Base-by-base conservation (phyloP, 1,140 invertebrate species). In the Varroa destructor region DNA sequence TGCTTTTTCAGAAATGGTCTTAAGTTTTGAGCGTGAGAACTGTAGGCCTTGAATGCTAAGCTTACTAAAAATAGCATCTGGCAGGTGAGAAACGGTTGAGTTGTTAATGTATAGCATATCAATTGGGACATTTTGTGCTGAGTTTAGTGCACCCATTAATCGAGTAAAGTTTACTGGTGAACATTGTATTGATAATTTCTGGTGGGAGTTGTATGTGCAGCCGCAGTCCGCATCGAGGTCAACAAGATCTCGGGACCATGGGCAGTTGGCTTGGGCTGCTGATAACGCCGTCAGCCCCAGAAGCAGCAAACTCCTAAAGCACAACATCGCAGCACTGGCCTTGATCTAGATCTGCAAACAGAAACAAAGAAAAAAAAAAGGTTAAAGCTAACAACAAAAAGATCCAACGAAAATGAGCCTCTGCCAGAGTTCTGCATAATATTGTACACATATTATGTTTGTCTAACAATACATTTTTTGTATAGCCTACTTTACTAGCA, bases 101-200 rank as follows among this genome's bases (percentile, higher is more conserved):
- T 93, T 93, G 79, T 91, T 91, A 10, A 95, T 84, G 77, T 93
- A 93, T 25, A 95, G 84, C 56, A 93, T 81, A 79, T 93, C 91
- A 61, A 93, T 81, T 0, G 85, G 81, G n/a, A 78, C 72, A 83
- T 84, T 76, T 40, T 73, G 84, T 81, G 71, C 82, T 80, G 85
- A 80, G 8, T 61, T 70, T 85, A 93, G 81, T 0, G 88, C 86
- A 70, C 84, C 80, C 46, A 92, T 76, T 12, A 94, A 81, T 67
- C 84, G 80, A 5, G 83, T 79, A 77, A 90, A 91, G 74, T 93
- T 86, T 36, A 93, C 89, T 80, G 89, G 86, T 79, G 91, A 88
- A 79, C 91, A 95, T 79, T 93, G 91, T 43, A 93, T 86, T 3
- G 89, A 91, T 1, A 93, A 80, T 78, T 90, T 87, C 73, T 85